phyloP scores from a whole-genome alignment of 1,140 invertebrate genomes.

The Subanguina moxae region DNA sequence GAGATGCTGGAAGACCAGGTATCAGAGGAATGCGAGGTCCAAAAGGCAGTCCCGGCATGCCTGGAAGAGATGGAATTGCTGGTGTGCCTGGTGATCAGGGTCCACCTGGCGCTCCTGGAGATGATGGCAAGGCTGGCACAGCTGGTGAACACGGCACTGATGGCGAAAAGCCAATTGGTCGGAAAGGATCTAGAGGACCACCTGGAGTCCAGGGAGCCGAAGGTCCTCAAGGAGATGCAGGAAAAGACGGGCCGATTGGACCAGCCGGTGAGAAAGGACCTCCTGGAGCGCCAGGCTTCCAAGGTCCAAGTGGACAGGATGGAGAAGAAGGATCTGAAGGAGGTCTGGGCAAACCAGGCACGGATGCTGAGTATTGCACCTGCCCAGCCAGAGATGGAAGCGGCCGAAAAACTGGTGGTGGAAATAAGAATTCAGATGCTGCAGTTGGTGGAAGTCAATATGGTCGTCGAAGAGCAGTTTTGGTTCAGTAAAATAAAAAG shows the following conservation, averaged over 20 bases:
- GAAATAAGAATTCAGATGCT: background rate
- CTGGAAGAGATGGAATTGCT: slow-evolving; percentile 34
- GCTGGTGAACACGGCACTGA: slow-evolving; percentile 36
- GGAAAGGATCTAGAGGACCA: slow-evolving; percentile 33
- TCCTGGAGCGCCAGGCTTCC: slow-evolving; percentile 36
- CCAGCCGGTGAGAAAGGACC: slow-evolving; percentile 30
- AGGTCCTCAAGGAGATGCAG: slow-evolving; percentile 34
- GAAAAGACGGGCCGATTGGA: slow-evolving; percentile 40
- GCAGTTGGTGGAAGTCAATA: background rate
- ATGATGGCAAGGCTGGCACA: slow-evolving; percentile 32
- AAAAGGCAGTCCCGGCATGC: slow-evolving; percentile 39
- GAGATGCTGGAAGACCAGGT: slow-evolving; percentile 37
- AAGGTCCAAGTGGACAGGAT: slow-evolving; percentile 41
- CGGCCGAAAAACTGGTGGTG: slow-evolving; percentile 9
- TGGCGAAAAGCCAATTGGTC: slow-evolving; percentile 45
- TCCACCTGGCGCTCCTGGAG: slow-evolving; percentile 24
- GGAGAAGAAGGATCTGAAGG: slow-evolving; percentile 40
- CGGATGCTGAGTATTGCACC: slow-evolving; percentile 14
- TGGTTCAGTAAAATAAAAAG: background rate
- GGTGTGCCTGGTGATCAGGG: slow-evolving; percentile 36
- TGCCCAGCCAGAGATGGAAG: slow-evolving; percentile 15
- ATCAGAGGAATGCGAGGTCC: slow-evolving; percentile 43
- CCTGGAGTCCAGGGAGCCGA: slow-evolving; percentile 39
- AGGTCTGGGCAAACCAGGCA: slow-evolving; percentile 8
- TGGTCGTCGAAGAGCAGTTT: background rate